Base-by-base conservation (phyloP, 2,797 vertebrate species). In the Nyctibius grandis region DNA sequence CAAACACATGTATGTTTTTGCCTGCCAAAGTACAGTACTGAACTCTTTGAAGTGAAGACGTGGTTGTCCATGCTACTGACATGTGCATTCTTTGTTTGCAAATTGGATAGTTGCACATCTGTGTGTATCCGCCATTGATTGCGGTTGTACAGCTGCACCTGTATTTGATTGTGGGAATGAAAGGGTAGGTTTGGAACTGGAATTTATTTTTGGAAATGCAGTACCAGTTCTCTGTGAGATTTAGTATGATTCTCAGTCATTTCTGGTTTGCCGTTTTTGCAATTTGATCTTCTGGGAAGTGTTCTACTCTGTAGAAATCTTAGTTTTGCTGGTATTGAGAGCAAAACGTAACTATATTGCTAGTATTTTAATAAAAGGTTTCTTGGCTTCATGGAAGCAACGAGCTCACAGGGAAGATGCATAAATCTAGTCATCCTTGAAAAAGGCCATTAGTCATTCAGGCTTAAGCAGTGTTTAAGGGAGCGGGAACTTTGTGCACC, bases 1-100 rank as follows among this genome's bases (percentile, higher is more conserved):
- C 86, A 85, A 94, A 96, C 93, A 93, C 90, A 87, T 96, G 95
- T 91, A 96, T 95, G 91, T 59, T 93, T 96, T 95, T 91, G 91
- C 85, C 70, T 96, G 94, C 93, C 95, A 97, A 95, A 89, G 83
- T 94, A 45, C 88, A 89, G 90, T 40, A 74, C 84, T 53, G 4
- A 96, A 72, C 72, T 87, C 96, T 97, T 97, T 95, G 95, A 96
- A 96, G 95, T 94, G 93, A 95, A 93, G 88, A 94, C 2, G 38
- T 85, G 88, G 93, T 6, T 1, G 15, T 92, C 93, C 88, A 67
- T 28, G 83, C 93, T 90, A 95, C 93, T 68, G 95, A 89, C 88
- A 89, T 87, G 84, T 95, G 93, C 7, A 3, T 42, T 68, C 86
- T 91, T 89, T 93, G 90, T 91, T 96, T 95, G 96, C 88, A 83